phyloP scores from a whole-genome alignment of 2,888 invertebrate species.

The Gnatocerus cornutus region DNA sequence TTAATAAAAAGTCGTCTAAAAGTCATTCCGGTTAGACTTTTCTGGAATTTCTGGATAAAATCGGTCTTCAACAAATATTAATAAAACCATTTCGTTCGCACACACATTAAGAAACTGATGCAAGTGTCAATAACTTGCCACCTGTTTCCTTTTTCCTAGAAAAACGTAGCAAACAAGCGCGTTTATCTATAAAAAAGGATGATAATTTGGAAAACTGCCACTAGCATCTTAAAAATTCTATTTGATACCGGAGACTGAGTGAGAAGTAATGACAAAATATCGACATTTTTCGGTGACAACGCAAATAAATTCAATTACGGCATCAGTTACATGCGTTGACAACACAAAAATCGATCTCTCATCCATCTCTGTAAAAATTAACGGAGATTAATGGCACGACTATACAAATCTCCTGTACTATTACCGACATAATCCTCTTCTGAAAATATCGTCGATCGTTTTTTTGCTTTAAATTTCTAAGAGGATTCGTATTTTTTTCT shows the following conservation, averaged over 20 bases:
- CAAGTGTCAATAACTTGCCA: neutral
- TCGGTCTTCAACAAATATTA: no score
- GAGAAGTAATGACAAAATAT: neutral
- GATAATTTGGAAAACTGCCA: neutral
- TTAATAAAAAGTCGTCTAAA: no score
- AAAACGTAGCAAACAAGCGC: no score
- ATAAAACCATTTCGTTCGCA: no score
- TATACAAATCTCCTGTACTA: constrained; percentile 2
- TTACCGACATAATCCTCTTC: neutral
- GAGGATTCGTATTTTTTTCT: constrained; percentile 8
- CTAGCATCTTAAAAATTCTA: no score
- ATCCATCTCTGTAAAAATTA: constrained; percentile 11
- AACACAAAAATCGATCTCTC: neutral
- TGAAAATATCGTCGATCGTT: neutral
- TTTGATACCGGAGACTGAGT: no score
- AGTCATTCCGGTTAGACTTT: no score
- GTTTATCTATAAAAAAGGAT: no score
- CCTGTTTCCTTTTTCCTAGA: neutral
- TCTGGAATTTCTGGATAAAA: no score
- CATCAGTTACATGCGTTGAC: neutral
- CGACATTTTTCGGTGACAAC: neutral
- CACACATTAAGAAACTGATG: neutral
- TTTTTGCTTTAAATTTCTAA: constrained; percentile 4
- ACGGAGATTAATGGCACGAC: neutral
- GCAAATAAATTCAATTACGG: neutral